phyloP scores from a whole-genome alignment of 2,797 vertebrate genomes.

The Poeciliopsis presidionis region DNA sequence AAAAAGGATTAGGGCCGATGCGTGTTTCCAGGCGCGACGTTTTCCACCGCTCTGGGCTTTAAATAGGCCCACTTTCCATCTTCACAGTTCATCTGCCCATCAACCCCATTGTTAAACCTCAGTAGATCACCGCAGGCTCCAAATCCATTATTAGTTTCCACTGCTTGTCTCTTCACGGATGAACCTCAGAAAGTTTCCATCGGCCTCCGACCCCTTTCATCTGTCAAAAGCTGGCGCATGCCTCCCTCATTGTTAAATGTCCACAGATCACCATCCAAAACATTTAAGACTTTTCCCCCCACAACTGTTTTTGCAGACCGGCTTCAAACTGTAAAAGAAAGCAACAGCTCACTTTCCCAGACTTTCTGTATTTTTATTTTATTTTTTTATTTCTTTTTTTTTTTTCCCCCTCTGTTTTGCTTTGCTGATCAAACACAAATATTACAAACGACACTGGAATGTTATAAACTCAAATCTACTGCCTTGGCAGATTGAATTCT shows the following conservation, averaged over 20 bases:
- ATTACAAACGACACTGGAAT: slow-evolving; percentile 36
- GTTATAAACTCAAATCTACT: slow-evolving; percentile 17
- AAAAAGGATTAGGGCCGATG: slow-evolving; percentile 66
- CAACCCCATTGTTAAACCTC: slow-evolving; percentile 75
- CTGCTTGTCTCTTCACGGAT: slow-evolving; percentile 48
- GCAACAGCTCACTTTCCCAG: slow-evolving; percentile 30
- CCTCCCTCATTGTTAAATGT: slow-evolving; percentile 59
- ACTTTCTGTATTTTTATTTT: slow-evolving; percentile 17
- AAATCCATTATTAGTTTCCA: slow-evolving; percentile 68
- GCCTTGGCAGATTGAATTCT: slow-evolving; percentile 1
- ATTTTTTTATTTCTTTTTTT: not conserved
- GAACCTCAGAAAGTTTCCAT: slow-evolving; percentile 54
- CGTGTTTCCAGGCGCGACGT: slow-evolving; percentile 68
- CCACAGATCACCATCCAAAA: slow-evolving; percentile 52
- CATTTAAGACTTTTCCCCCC: slow-evolving; percentile 30
- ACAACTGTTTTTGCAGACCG: slow-evolving; percentile 56
- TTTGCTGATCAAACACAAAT: slow-evolving; percentile 29
- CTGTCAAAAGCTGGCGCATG: slow-evolving; percentile 44
- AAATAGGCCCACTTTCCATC: slow-evolving; percentile 77
- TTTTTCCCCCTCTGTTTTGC: slow-evolving; percentile 22
- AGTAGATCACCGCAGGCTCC: slow-evolving; percentile 62
- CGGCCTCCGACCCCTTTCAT: slow-evolving; percentile 60
- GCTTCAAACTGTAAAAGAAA: slow-evolving; percentile 42
- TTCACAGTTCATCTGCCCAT: slow-evolving; percentile 74
- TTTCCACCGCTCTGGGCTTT: slow-evolving; percentile 70